Base-by-base conservation (phyloP, 2,113 vertebrate species). In the Apodemus sylvaticus region DNA sequence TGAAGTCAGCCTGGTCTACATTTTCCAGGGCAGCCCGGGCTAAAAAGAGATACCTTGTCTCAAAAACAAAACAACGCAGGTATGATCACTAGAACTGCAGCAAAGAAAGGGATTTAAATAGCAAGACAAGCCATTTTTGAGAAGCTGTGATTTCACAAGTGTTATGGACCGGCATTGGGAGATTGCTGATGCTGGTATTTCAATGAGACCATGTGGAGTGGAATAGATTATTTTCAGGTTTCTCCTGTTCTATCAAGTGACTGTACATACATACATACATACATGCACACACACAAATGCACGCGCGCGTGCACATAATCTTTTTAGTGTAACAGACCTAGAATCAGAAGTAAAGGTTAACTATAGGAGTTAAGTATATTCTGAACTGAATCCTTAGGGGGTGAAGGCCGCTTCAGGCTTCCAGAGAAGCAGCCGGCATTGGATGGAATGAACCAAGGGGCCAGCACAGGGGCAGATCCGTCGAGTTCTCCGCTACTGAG, bases 141-240 rank as follows among this genome's bases (percentile, higher is more conserved):
- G 71, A 77, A 91, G 89, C 89, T 36, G 81, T 89, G 91, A 86
- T 89, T 93, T 92, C 91, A 26, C 53, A 83, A 93, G 64, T 51
- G 34, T 42, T 53, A 29, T 36, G 5, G 11, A 31, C 31, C 76
- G 53, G 83, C 88, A 31, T 31, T 68, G 91, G 77, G 71, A 86
- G 94, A 45, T 68, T 88, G 82, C 55, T n/a, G 53, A 86, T 22
- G 91, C 42, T 51, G 74, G 74, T 58, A 42, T 86, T 64, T 71
- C n/a, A 16, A 12, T 77, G 94, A 97, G 92, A 62, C 92, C 92
- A 91, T 55, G 92, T 53, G 93, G 60, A 60, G 92, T 81, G 88
- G 81, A 82, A 48, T n/a, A 48, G 45, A 91, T 82, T 93, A 73
- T 66, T 94, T 71, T 91, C 36, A 36, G 45, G 26, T 70, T 58